phyloP scores from a whole-genome alignment of 2,888 invertebrate species.

The Sceliomorpha sp. region DNA sequence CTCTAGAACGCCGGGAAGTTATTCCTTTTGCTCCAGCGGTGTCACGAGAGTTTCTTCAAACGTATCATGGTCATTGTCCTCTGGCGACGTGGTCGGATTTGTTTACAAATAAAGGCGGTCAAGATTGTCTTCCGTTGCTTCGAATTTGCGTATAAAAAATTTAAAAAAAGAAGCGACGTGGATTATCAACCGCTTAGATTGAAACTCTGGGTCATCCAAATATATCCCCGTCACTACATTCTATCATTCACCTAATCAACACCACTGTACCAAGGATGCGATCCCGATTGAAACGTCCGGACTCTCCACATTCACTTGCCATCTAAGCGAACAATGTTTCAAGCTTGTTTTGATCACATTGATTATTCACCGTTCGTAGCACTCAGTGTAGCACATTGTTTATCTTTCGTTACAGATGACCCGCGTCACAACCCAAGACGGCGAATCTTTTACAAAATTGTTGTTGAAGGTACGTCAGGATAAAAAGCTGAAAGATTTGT shows the following conservation, averaged over 20 bases:
- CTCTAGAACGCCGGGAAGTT: slow-evolving; percentile 17
- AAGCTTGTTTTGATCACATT: slow-evolving; percentile 11
- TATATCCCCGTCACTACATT: slow-evolving; percentile 21
- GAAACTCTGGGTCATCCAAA: not conserved
- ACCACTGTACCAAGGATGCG: slow-evolving; percentile 11
- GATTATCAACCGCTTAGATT: slow-evolving; percentile 2
- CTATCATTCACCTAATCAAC: slow-evolving; percentile 15
- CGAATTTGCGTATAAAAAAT: slow-evolving; percentile 16
- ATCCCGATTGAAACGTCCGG: slow-evolving; percentile 11
- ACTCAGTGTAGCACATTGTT: not conserved
- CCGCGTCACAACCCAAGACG: too few species aligned
- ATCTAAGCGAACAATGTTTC: slow-evolving; percentile 4
- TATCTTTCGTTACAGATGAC: too few species aligned
- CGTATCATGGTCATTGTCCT: slow-evolving; percentile 1
- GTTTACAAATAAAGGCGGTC: slow-evolving; percentile 18
- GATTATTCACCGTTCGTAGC: not conserved
- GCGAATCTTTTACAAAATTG: too few species aligned
- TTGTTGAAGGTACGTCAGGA: too few species aligned
- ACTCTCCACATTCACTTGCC: slow-evolving; percentile 10
- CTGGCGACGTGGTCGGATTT: too few species aligned
- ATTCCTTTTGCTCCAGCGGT: slow-evolving; percentile 9
- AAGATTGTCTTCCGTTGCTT: slow-evolving; percentile 25
- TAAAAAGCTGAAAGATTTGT: too few species aligned
- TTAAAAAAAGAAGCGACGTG: too few species aligned
- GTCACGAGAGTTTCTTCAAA: not conserved